These are phyloP conservation scores for Serrognathus titanus DNA, from an alignment of 2,888 invertebrate species.

Conservation along the genomic window DNA sequence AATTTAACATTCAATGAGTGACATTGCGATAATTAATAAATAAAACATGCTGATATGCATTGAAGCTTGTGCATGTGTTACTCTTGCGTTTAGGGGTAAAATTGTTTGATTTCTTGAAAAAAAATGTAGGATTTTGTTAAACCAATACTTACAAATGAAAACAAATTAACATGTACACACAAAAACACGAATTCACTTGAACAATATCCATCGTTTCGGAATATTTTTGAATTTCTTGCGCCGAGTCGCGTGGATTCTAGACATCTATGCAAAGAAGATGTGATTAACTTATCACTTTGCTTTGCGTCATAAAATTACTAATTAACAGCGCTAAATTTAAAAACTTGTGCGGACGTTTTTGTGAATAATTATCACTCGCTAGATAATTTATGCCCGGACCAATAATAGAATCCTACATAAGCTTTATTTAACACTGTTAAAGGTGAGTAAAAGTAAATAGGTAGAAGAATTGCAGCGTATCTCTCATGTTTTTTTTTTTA, in stretches of 20 bases:
- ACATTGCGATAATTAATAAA: too few species aligned
- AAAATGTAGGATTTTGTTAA: not conserved
- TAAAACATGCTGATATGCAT: too few species aligned
- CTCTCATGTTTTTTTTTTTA: too few species aligned
- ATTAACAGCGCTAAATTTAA: constrained; percentile 37
- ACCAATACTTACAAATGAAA: constrained; percentile 14
- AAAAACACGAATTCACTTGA: constrained; percentile 17
- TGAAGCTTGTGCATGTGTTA: too few species aligned
- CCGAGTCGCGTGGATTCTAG: constrained; percentile 22
- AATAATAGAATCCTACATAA: too few species aligned
- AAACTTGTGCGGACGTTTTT: constrained; percentile 4
- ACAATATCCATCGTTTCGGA: constrained; percentile 31
- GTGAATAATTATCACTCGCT: constrained; percentile 1
- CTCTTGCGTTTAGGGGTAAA: too few species aligned
- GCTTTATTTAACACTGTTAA: too few species aligned
- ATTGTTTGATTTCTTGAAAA: too few species aligned
- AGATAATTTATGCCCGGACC: not conserved
- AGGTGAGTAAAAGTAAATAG: too few species aligned
- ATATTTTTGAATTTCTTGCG: constrained; percentile 21
- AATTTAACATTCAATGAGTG: too few species aligned
- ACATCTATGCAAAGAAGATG: constrained; percentile 34
- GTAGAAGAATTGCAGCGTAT: too few species aligned
- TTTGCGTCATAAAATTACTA: constrained; percentile 34
- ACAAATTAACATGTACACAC: constrained; percentile 10
- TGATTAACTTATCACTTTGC: constrained; percentile 35